Evolutionary conservation across 2,797 vertebrate genomes (phyloP), one percentile per base, ranked within the genome.

Genomic region (Scolopax rusticola): DNA sequence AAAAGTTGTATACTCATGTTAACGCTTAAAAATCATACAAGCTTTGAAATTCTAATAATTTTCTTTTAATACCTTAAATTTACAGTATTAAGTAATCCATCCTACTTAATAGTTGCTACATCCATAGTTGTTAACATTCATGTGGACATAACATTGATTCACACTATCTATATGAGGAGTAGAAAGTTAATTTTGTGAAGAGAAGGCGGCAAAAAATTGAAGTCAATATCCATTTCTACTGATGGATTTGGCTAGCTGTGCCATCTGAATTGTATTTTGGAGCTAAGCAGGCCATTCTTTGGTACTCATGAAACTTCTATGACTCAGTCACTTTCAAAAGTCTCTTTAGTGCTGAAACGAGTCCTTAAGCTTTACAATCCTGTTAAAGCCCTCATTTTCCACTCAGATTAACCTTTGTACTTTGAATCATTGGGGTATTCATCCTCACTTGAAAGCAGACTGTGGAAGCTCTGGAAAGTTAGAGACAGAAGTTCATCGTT

Each of bases 381-480:
- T 92, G 84, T 96, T 97, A 97, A 97, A 95, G 86, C 78, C 86
- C 95, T 96, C 81, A 93, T 95, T 96, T 97, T 95, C 93, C 93
- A 95, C 90, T 94, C 96, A 96, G 93, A 95, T 97, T 97, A 97
- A 96, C 96, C 95, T 97, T 95, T 96, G 94, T 97, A 75, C 71
- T 81, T 92, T 83, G 84, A 94, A 88, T 94, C 80, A 93, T 84
- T 74, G 79, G 74, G 77, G 81, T 86, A 96, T 96, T 97, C 95
- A 95, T 76, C 40, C 76, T 87, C 45, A 90, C 76, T 91, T 94
- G 93, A 97, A 97, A 95, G 87, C 78, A 96, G 47, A 54, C 67
- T 38, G 48, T 86, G 67, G 74, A 92, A 92, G 24, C 76, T 80
- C 64, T 93, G 91, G 68, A 56, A 97, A 96, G 84, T 93, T 93